Conservation (phyloP, 2,888 invertebrate genomes). For the Leucozona laternaria region DNA sequence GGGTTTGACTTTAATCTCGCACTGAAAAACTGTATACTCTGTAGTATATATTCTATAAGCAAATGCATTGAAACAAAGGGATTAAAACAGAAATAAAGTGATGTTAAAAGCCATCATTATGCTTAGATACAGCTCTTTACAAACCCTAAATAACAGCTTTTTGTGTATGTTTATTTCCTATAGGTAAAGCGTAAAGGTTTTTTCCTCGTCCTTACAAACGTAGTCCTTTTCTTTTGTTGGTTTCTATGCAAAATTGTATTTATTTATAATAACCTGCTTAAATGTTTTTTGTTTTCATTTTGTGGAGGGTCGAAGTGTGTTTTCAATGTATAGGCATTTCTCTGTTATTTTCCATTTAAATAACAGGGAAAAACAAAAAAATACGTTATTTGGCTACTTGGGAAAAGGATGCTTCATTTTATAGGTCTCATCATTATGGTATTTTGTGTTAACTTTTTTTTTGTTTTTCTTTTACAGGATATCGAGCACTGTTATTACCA, state of each 20-base stretch:
- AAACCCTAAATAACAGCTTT: too few species aligned
- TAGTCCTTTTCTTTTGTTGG: neutral
- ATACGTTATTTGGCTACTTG: conserved; percentile 41
- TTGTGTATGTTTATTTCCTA: too few species aligned
- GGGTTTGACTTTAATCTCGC: too few species aligned
- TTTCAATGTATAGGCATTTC: conserved; percentile 34
- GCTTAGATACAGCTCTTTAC: too few species aligned
- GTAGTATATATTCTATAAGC: too few species aligned
- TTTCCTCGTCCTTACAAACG: too few species aligned
- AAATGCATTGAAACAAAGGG: too few species aligned
- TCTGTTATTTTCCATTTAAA: conserved; percentile 26
- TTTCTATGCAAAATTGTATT: conserved; percentile 48
- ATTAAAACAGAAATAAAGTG: too few species aligned
- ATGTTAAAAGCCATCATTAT: too few species aligned
- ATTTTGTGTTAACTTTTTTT: conserved; percentile 27
- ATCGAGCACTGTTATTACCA: conserved; percentile 99
- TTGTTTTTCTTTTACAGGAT: conserved; percentile 86
- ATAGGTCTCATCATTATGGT: conserved; percentile 38
- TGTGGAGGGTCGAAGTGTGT: conserved; percentile 3
- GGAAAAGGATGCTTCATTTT: conserved; percentile 18
- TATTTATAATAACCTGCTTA: conserved; percentile 42
- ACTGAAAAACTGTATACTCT: too few species aligned
- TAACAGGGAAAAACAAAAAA: conserved; percentile 34
- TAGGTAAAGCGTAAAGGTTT: too few species aligned
- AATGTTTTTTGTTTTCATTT: conserved; percentile 23